phyloP scores from a whole-genome alignment of 2,113 vertebrate species.

The Antennarius striatus region DNA sequence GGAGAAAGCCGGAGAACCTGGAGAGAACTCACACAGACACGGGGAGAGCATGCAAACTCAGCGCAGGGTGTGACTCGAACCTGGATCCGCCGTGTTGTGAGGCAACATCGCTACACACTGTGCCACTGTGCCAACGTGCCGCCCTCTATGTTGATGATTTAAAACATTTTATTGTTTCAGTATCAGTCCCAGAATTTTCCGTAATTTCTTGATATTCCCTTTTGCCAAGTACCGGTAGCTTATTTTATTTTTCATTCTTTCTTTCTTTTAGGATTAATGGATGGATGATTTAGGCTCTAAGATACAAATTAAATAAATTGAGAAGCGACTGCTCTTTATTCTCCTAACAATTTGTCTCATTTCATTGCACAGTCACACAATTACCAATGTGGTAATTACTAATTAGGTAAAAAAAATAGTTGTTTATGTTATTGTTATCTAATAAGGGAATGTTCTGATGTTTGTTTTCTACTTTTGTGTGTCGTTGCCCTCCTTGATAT shows the following conservation, averaged over 20 bases:
- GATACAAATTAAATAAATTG: constrained; percentile 54
- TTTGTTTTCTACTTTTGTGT: constrained; percentile 31
- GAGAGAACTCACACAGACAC: too few species aligned
- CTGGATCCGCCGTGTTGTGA: too few species aligned
- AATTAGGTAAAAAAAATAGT: constrained; percentile 63
- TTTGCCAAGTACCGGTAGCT: neutral
- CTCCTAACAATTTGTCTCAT: constrained; percentile 64
- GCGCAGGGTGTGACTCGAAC: too few species aligned
- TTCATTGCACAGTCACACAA: constrained; percentile 63
- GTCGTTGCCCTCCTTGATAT: constrained; percentile 22
- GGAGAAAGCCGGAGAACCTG: too few species aligned
- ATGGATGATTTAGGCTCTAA: constrained; percentile 50
- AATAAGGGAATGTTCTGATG: constrained; percentile 22
- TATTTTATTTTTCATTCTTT: constrained; percentile 14
- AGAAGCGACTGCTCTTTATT: constrained; percentile 57
- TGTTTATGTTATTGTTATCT: constrained; percentile 54
- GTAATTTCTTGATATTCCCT: constrained; percentile 11
- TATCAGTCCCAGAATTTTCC: constrained; percentile 4
- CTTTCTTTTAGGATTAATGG: constrained; percentile 31
- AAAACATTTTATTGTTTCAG: neutral
- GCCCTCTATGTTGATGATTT: too few species aligned
- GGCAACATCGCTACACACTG: too few species aligned
- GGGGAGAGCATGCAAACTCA: too few species aligned
- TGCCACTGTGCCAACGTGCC: too few species aligned
- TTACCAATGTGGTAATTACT: constrained; percentile 67